Evolutionary conservation across 2,113 vertebrate species (phyloP).

Genomic region (Anhinga rufa): DNA sequence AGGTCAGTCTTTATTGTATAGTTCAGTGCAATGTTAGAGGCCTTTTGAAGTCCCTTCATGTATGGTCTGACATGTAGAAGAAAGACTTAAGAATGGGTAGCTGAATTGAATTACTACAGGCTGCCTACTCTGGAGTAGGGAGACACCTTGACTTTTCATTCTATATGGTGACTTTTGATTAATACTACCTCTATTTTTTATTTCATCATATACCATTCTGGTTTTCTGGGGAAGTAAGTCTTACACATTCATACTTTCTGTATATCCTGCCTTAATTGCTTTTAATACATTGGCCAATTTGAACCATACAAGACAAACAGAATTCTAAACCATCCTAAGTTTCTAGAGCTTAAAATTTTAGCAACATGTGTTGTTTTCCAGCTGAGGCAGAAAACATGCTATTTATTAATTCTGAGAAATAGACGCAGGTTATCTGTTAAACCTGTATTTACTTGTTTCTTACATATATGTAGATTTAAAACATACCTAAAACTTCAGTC

Average conservation of each 20-base stretch:
- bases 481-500: not conserved
- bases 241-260: not conserved
- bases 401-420: not conserved
- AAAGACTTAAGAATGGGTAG: not conserved
- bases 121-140: not conserved
- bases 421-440: not conserved
- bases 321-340: not conserved
- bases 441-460: not conserved
- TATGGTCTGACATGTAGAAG: not conserved
- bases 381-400: not conserved
- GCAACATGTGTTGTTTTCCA: not conserved
- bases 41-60: not conserved
- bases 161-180: not conserved
- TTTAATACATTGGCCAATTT: not conserved
- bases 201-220: not conserved
- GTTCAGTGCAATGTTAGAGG: not conserved
- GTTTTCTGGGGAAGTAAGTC: not conserved
- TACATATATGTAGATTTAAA: not conserved
- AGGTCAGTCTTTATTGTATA: not conserved
- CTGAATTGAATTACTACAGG: not conserved
- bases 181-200: not conserved
- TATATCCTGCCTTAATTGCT: not conserved
- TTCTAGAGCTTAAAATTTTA: not conserved
- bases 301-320: not conserved
- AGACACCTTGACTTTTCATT: not conserved